phyloP scores from a whole-genome alignment of 2,113 vertebrate species.

The Gadus chalcogrammus region DNA sequence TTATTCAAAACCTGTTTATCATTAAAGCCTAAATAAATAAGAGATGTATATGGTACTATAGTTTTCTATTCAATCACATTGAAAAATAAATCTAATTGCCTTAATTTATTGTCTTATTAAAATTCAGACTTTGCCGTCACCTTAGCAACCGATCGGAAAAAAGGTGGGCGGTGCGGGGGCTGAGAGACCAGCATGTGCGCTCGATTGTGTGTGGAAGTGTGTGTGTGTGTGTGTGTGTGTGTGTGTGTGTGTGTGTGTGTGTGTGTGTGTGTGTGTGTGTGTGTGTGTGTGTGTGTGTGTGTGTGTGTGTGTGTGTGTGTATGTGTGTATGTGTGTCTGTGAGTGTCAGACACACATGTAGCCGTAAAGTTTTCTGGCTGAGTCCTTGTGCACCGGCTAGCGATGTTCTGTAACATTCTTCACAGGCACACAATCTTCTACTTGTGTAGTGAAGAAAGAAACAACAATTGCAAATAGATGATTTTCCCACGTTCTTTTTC shows the following conservation, averaged over 20 bases:
- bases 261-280: constrained; percentile 33
- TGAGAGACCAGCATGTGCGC: constrained; percentile 63
- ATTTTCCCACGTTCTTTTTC: no score
- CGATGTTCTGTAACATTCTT: constrained; percentile 33
- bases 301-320: constrained; percentile 27
- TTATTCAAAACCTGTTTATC: constrained; percentile 24
- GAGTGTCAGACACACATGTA: background rate
- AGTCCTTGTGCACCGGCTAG: constrained; percentile 48
- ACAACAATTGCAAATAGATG: background rate
- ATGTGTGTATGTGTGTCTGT: constrained; percentile 41
- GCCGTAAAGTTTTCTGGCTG: constrained; percentile 52
- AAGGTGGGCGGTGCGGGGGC: constrained; percentile 76
- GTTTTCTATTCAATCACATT: constrained; percentile 57
- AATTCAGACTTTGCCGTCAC: constrained; percentile 77
- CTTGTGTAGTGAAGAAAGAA: background rate
- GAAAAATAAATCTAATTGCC: constrained; percentile 59
- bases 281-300: constrained; percentile 36
- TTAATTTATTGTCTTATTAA: constrained; percentile 77
- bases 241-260: constrained; percentile 36
- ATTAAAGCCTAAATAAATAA: constrained; percentile 28
- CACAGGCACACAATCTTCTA: constrained; percentile 50
- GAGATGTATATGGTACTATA: constrained; percentile 31
- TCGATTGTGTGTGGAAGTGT: constrained; percentile 52
- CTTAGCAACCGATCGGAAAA: constrained; percentile 75
- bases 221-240: constrained; percentile 21